Conservation (phyloP, 2,888 invertebrate genomes). For the Encarsia formosa region DNA sequence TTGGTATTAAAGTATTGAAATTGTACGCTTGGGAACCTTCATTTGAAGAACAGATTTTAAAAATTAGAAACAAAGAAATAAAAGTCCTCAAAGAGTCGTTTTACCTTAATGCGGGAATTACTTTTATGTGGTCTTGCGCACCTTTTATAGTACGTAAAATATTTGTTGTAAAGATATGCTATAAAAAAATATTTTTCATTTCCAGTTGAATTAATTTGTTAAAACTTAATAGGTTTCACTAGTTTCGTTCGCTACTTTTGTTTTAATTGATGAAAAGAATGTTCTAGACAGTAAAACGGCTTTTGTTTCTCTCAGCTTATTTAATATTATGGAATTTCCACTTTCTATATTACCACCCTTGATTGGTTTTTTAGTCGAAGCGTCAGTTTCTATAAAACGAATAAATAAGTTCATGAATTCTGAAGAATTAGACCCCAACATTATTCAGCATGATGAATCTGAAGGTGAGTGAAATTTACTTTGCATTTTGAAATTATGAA, state of each 20-base stretch:
- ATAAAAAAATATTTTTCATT: conserved; percentile 5
- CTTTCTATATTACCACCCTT: conserved; percentile 95
- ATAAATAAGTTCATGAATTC: conserved; percentile 89
- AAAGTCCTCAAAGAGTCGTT: conserved; percentile 83
- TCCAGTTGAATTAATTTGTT: no score
- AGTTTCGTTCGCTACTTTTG: conserved; percentile 85
- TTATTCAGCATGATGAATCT: conserved; percentile 69
- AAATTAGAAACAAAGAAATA: conserved; percentile 85
- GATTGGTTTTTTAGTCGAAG: conserved; percentile 86
- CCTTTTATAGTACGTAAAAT: conserved; percentile 79
- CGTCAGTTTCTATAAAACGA: conserved; percentile 84
- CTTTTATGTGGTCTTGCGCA: conserved; percentile 92
- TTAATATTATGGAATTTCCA: conserved; percentile 95
- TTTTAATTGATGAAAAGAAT: conserved; percentile 78
- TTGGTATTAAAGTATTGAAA: conserved; percentile 90
- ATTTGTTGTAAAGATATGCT: no score
- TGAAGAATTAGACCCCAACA: conserved; percentile 79
- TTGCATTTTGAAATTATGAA: conserved; percentile 12
- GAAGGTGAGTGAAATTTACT: conserved; percentile 60
- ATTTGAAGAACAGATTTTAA: conserved; percentile 81
- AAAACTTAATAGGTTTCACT: conserved; percentile 85
- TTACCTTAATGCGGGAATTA: conserved; percentile 86
- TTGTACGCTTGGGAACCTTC: conserved; percentile 94
- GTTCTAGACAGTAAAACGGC: conserved; percentile 84
- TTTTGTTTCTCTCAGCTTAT: conserved; percentile 93